Conservation (phyloP, 2,888 invertebrate genomes). For the Drosophila kanekoi region DNA sequence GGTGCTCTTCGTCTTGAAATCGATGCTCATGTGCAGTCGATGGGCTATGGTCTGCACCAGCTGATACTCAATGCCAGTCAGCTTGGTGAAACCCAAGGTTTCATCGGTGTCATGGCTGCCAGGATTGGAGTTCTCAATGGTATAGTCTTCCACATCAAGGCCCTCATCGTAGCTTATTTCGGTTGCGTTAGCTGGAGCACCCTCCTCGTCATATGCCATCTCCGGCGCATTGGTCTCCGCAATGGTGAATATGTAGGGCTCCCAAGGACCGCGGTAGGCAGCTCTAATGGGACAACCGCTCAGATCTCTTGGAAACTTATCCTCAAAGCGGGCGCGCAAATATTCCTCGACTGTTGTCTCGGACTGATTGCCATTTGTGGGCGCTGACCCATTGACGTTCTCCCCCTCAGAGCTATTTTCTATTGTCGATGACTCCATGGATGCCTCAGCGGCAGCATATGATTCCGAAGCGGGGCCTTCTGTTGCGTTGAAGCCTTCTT, state of each 20-base stretch:
- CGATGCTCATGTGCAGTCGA: slow-evolving; percentile 76
- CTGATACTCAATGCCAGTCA: slow-evolving; percentile 82
- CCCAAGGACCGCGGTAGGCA: slow-evolving; percentile 80
- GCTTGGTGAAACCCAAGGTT: slow-evolving; percentile 12
- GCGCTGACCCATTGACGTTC: not conserved
- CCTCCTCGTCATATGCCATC: slow-evolving; percentile 24
- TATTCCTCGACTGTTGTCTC: slow-evolving; percentile 60
- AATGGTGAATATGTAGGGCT: slow-evolving; percentile 80
- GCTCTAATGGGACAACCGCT: slow-evolving; percentile 82
- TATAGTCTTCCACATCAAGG: slow-evolving; percentile 22
- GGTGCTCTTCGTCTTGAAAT: slow-evolving; percentile 74
- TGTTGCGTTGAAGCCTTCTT: not conserved
- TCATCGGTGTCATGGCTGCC: not conserved
- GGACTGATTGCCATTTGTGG: slow-evolving; percentile 1
- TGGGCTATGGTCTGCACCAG: slow-evolving; percentile 81
- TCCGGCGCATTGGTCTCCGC: slow-evolving; percentile 2
- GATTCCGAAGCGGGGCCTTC: not conserved
- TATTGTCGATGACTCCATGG: not conserved
- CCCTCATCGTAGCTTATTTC: slow-evolving; percentile 34
- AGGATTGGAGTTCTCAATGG: not conserved
- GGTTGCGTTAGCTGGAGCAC: not conserved
- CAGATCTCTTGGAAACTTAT: slow-evolving; percentile 83
- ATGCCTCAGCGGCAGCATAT: not conserved
- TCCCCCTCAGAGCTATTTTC: not conserved
- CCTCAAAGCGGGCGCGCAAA: slow-evolving; percentile 67